Conservation (phyloP, 2,797 vertebrate genomes). For the Trachops cirrhosus region DNA sequence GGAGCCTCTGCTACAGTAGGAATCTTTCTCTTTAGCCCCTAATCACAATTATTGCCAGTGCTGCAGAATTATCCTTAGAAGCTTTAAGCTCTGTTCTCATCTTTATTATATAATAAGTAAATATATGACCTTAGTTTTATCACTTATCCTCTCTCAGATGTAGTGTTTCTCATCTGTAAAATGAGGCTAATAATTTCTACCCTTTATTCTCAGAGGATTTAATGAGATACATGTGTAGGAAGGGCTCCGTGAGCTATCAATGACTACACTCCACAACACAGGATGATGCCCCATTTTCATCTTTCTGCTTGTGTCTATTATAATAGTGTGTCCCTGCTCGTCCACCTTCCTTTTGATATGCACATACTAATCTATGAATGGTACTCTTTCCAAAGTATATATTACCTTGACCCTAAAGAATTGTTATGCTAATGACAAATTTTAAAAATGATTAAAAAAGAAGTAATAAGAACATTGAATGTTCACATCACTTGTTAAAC, state of each 20-base stretch:
- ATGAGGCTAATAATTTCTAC: not conserved
- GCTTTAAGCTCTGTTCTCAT: not conserved
- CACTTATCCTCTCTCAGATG: not conserved
- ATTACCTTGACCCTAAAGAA: not conserved
- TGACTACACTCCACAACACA: not conserved
- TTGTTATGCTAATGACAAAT: not conserved
- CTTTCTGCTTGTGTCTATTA: not conserved
- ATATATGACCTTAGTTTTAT: not conserved
- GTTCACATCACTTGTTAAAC: not conserved
- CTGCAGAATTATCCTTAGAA: not conserved
- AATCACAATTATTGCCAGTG: not conserved
- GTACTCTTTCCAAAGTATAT: not conserved
- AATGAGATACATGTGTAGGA: not conserved
- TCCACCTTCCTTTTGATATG: not conserved
- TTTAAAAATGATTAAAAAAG: not conserved
- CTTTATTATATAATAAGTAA: not conserved
- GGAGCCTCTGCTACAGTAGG: not conserved
- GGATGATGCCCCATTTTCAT: not conserved
- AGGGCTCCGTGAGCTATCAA: not conserved
- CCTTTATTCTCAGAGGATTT: not conserved
- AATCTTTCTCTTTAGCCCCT: not conserved
- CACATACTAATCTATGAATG: not conserved
- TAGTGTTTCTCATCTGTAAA: not conserved
- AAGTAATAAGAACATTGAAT: not conserved
- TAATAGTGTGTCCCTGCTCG: not conserved